Evolutionary conservation across 2,888 invertebrate genomes (phyloP), one percentile per base, ranked within the genome.

Genomic region (Leptopilina syphax): DNA sequence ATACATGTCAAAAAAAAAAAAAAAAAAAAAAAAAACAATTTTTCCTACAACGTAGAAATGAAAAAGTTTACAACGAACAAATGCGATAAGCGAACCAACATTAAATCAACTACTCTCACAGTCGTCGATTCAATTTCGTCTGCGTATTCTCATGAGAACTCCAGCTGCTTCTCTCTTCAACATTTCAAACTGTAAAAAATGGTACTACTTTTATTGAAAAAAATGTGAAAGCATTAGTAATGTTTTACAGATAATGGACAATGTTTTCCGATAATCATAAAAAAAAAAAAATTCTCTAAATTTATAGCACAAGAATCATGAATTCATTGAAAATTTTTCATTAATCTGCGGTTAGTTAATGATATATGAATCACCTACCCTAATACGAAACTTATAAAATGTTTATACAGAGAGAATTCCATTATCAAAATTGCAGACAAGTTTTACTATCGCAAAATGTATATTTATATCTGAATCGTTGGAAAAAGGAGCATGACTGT

Each of bases 71-170:
- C 27, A 54, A 34, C 13, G 70, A 70, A 54, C 27, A 70, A 63
- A 27, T 70, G 27, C 13, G 70, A 54, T 70, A 70, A 67, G 67
- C 67, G 47, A 67, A 13, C 44, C 9, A 44, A 18, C 18, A 67
- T 67, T 44, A 67, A 47, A 67, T 41, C 67, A 67, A 47, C 67
- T 67, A 44, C 47, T 70, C 50, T 50, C 54, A 54, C 65, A 34
- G 34, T 13, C 24, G 54, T 54, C 27, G 70, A 54, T 54, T 70
- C 70, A 70, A 70, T 70, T 70, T 13, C 54, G 34, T 54, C 54
- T 70, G 27, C 70, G 27, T 70, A 70, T 70, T 70, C 70, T 70
- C 70, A 54, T 70, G 70, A 70, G 54, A 54, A 24, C 13, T 54
- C 27, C 13, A 13, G 12, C 18, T n/a, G n/a, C 10, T 68, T 54